Evolutionary conservation across 2,113 vertebrate genomes (phyloP), one percentile per base, ranked within the genome.

Genomic region (Gallinago media): DNA sequence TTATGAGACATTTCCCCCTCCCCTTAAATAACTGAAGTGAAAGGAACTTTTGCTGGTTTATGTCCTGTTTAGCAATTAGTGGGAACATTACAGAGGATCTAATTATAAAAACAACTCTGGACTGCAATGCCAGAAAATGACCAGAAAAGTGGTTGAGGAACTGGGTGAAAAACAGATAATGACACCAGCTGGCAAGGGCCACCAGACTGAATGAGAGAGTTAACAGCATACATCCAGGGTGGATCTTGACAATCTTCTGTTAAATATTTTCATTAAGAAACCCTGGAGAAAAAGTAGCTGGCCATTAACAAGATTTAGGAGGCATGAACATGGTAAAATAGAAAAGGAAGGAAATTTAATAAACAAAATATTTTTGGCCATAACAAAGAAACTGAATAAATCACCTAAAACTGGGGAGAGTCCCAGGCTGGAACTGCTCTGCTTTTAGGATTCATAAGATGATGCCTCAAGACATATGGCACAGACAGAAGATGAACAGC

Each of bases 1-100:
- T 23, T 5, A 36, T 3, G 9, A 38, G 29, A 11, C 9, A 4
- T 15, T 4, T 58, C 34, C 50, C 14, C 26, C 50, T 2, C 0
- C 34, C 23, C 62, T 65, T 62, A 91, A 73, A 16, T 34, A 91
- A 79, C 14, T 65, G 20, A 91, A 77, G 86, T 25, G 9, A 84
- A 56, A 75, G 67, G 17, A 93, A 40, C 11, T 78, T 55, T 31
- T 71, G 22, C 22, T 85, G 19, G 18, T 88, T 59, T 71, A 93
- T 27, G 15, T 85, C 18, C 65, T 59, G 10, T 34, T 75, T 52
- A 71, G 76, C 29, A 71, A 74, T 84, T 71, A 84, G 38, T 46
- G 13, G 93, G 38, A 91, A 49, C 11, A 50, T 26, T 84, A 80
- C 20, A 61, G 25, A 81, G 31, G 14, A 81, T 62, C 58, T 80